phyloP scores from a whole-genome alignment of 1,140 invertebrate genomes.

The Elysia chlorotica region DNA sequence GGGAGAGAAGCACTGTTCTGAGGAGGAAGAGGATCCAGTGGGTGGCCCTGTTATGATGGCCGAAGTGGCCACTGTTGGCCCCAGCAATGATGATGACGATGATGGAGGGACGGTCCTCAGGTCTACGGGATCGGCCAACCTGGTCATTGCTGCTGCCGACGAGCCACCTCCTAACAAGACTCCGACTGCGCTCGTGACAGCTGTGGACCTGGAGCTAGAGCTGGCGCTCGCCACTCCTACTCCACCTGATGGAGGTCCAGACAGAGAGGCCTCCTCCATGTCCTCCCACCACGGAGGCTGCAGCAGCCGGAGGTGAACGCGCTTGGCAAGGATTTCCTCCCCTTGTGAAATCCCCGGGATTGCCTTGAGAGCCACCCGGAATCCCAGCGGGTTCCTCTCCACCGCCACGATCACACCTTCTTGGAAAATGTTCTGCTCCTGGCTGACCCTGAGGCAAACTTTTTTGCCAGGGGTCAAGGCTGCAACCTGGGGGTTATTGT shows the following conservation, averaged over 20 bases:
- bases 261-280: conserved; percentile 70
- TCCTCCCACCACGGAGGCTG: conserved; percentile 95
- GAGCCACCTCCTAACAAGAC: too few relatives aligned
- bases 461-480: conserved; percentile 73
- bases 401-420: conserved; percentile 79
- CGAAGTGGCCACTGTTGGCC: too few relatives aligned
- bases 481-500: conserved; percentile 84
- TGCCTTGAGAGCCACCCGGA: not conserved
- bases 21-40: conserved; percentile 26
- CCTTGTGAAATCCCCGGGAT: not conserved
- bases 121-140: too few relatives aligned
- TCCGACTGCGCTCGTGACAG: too few relatives aligned
- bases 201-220: too few relatives aligned
- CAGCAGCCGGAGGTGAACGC: conserved; percentile 87
- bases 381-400: conserved; percentile 67
- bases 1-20: conserved; percentile 12
- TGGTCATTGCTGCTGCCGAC: too few relatives aligned
- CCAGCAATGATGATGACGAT: too few relatives aligned
- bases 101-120: too few relatives aligned
- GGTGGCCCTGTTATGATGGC: too few relatives aligned
- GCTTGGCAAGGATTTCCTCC: conserved; percentile 68
- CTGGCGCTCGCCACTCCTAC: too few relatives aligned
- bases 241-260: too few relatives aligned
- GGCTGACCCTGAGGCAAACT: conserved; percentile 67
- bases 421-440: conserved; percentile 74